Base-by-base conservation (phyloP, 1,140 invertebrate genomes). In the Lethrus apterus region DNA sequence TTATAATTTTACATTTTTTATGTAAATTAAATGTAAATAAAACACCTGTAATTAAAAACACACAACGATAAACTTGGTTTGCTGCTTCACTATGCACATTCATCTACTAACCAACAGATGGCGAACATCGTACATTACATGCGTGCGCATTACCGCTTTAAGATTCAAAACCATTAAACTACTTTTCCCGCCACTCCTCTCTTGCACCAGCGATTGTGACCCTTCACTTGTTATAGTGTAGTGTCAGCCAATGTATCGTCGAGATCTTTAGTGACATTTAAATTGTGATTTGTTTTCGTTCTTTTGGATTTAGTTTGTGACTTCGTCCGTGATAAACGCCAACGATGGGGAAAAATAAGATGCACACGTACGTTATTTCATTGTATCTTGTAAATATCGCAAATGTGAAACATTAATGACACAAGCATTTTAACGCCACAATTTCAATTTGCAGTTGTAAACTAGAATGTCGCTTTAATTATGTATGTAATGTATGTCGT, bases 111-210 rank as follows among this genome's bases (percentile, higher is more conserved):
- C 35, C n/a, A 11, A 23, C n/a, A 38, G 35, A 38, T 38, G 35
- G 35, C 2, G 18, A 10, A 19, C 14, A 21, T 38, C 20, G 35
- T 38, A 38, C 20, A 38, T 38, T 21, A 19, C 14, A 21, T 38
- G 35, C 35, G 35, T 38, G 35, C 35, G 35, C 35, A 38, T 15
- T 21, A 23, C 4, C 18, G 13, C 7, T 38, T 23, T 21, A 38
- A 38, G 35, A 38, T 38, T 38, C 35, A 38, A 38, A 38, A 38
- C 35, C 24, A 38, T 38, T 38, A 38, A 38, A 21, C 11, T 21
- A 21, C 13, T 38, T n/a, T 38, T 38, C 35, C 35, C 35, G 35
- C 35, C 35, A 21, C 35, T 20, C 35, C 35, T 38, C 35, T 11
- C 35, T 5, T 35, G n/a, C 7, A 38, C 35, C 15, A 10, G 33